phyloP scores from a whole-genome alignment of 2,113 vertebrate genomes.

The Pontoporia blainvillei region DNA sequence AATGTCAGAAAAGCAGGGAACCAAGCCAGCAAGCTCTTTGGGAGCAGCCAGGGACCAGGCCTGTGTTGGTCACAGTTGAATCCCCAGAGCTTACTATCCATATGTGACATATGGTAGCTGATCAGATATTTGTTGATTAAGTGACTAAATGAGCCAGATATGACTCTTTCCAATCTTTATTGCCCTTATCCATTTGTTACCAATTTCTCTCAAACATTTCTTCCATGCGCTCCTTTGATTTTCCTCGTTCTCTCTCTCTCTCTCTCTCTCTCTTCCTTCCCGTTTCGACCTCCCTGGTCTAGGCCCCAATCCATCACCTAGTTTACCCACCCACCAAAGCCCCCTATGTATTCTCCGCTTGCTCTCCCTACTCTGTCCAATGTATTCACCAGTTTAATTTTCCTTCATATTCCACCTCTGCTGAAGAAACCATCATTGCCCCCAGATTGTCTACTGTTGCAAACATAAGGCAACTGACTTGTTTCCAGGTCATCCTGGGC shows the following conservation, averaged over 20 bases:
- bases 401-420: background rate
- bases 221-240: background rate
- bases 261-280: background rate
- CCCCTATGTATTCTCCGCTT: background rate
- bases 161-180: background rate
- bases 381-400: background rate
- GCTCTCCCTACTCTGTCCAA: background rate
- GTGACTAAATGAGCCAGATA: background rate
- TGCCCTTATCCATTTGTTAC: background rate
- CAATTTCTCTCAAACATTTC: background rate
- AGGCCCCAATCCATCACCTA: background rate
- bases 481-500: background rate
- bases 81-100: background rate
- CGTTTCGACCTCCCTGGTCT: background rate
- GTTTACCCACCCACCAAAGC: background rate
- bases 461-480: background rate
- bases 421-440: background rate
- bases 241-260: background rate
- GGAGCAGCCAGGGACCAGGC: background rate
- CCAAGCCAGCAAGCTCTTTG: background rate
- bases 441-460: background rate
- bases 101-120: background rate
- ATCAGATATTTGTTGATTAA: background rate
- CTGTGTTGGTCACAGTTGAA: background rate
- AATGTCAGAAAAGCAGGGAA: too few relatives aligned